Conservation (phyloP, 2,888 invertebrate genomes). For the Punctoribates punctum region DNA sequence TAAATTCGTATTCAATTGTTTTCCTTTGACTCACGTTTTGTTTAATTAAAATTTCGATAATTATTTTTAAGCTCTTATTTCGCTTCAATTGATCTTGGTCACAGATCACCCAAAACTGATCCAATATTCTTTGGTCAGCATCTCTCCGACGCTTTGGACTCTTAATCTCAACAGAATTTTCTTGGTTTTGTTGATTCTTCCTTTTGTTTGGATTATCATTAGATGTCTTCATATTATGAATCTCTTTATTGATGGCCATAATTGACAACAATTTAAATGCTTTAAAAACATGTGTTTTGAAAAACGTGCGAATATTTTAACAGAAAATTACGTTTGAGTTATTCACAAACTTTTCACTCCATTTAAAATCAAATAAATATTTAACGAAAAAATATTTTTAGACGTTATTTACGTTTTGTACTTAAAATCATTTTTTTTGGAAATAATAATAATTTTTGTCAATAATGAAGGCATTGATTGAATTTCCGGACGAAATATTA, state of each 20-base stretch:
- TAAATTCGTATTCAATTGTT: slow-evolving; percentile 50
- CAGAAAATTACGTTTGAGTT: neutral
- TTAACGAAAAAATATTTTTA: too few relatives aligned
- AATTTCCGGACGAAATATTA: slow-evolving; percentile 9
- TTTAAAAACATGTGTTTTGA: neutral
- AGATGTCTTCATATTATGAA: neutral
- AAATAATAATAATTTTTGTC: neutral
- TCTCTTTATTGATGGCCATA: neutral
- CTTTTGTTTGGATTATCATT: neutral
- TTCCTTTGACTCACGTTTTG: slow-evolving; percentile 11
- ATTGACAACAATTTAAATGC: neutral
- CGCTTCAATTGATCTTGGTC: slow-evolving; percentile 34
- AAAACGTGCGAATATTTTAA: too few relatives aligned
- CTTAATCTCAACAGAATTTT: neutral
- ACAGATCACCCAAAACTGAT: slow-evolving; percentile 40
- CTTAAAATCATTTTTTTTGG: too few relatives aligned
- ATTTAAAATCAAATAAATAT: too few relatives aligned
- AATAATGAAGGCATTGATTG: neutral
- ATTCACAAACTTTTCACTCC: neutral
- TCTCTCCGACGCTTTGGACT: neutral
- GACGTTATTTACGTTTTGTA: too few relatives aligned
- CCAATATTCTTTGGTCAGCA: slow-evolving; percentile 35
- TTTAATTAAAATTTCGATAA: slow-evolving; percentile 37
- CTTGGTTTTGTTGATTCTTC: neutral
- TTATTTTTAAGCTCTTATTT: slow-evolving; percentile 27